Evolutionary conservation across 2,113 vertebrate genomes (phyloP).

Genomic region (Dipodomys stephensi): DNA sequence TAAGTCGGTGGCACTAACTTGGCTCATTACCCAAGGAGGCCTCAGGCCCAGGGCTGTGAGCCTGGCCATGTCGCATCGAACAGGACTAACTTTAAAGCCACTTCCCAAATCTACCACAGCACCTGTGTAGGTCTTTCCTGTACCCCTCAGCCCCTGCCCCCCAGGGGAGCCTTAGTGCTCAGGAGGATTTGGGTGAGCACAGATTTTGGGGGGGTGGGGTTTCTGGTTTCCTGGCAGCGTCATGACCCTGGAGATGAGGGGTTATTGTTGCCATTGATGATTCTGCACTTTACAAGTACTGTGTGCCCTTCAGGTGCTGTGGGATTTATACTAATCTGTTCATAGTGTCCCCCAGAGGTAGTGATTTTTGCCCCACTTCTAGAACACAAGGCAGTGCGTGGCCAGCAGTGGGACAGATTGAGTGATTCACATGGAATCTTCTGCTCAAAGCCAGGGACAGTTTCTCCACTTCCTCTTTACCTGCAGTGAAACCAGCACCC

Average conservation of each 20-base stretch:
- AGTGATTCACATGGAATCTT: background rate
- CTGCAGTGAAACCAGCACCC: rapidly evolving
- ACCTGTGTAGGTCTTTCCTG: too few species aligned
- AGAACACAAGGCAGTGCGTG: rapidly evolving
- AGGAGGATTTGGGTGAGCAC: background rate
- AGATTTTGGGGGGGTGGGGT: rapidly evolving
- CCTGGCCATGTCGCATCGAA: rapidly evolving
- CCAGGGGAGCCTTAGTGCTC: background rate
- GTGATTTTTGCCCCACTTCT: rapidly evolving
- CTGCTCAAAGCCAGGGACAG: rapidly evolving
- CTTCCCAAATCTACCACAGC: rapidly evolving
- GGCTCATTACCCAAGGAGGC: rapidly evolving
- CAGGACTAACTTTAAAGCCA: background rate
- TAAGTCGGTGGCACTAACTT: rapidly evolving
- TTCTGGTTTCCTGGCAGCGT: rapidly evolving
- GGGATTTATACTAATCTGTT: rapidly evolving
- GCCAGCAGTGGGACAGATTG: background rate
- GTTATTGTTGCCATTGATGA: background rate
- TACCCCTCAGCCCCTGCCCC: too few species aligned
- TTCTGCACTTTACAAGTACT: rapidly evolving
- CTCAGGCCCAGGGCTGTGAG: background rate
- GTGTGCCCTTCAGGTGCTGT: background rate
- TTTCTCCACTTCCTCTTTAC: background rate
- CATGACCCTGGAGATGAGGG: background rate
- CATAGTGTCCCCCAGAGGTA: background rate